Evolutionary conservation across 2,113 vertebrate species (phyloP).

Genomic region (Hypanus sabinus): DNA sequence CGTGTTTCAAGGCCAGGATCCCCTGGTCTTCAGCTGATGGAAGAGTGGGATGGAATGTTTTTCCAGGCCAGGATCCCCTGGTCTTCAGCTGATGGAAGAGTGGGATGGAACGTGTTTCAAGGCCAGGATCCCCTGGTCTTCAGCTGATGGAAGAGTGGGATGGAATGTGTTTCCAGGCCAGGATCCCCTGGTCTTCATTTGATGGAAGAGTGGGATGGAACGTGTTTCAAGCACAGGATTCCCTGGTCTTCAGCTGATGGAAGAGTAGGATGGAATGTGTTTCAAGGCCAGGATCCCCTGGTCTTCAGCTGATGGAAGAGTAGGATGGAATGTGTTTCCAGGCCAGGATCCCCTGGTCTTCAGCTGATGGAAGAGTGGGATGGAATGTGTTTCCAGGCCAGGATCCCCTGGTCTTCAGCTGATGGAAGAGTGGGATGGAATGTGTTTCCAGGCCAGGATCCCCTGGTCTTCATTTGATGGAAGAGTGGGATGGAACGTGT

Average conservation of each 20-base stretch:
- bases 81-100: too few relatives aligned
- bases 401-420: too few relatives aligned
- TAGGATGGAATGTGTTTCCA: not conserved
- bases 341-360: too few relatives aligned
- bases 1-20: not conserved
- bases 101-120: not conserved
- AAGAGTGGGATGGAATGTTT: not conserved
- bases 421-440: not conserved
- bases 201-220: not conserved
- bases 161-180: not conserved
- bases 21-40: too few relatives aligned
- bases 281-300: not conserved
- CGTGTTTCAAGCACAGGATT: not conserved
- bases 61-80: not conserved
- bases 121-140: too few relatives aligned
- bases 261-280: not conserved
- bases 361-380: not conserved
- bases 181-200: too few relatives aligned
- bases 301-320: too few relatives aligned
- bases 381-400: not conserved
- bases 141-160: not conserved
- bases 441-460: not conserved
- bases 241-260: too few relatives aligned
- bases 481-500: not conserved
- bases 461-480: too few relatives aligned